Base-by-base conservation (phyloP, 2,888 invertebrate species). In the Xestobium rufovillosum region DNA sequence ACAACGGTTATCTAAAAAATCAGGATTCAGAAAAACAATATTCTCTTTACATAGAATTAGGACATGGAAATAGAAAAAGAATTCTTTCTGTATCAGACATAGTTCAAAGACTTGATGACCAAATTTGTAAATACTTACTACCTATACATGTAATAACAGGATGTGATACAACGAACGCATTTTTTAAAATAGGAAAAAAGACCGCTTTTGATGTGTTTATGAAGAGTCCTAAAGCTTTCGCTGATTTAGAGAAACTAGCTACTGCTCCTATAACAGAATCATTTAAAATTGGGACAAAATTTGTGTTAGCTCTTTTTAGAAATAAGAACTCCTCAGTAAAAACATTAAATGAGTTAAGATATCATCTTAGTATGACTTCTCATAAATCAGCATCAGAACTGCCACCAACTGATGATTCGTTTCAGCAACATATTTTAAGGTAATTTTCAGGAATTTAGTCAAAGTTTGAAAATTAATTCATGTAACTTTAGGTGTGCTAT, bases 161-260 rank as follows among this genome's bases (percentile, higher is more conserved):
- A 19, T 19, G 23, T n/a, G 23, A 19, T 19, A 19, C 23, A 19
- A 19, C 23, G n/a, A 10, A 28, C 10, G 6, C 6, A 12, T 28
- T 28, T 10, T 28, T 28, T 12, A 28, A 28, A 28, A 28, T 28
- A 8, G 28, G 28, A 12, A 28, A 28, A 10, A 28, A 28, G 10
- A 28, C 28, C 6, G 28, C 28, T 12, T 28, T 28, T 28, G 28
- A 28, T 10, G 10, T 28, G 8, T 28, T 8, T 12, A 8, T 28
- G 10, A 28, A 10, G 10, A 28, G 10, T 28, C 8, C 10, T 10
- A 28, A 28, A 6, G 28, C 6, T 12, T 28, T 28, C 23, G n/a
- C 8, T 10, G 28, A 28, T 28, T 28, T 28, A 28, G 10, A 28
- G 12, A 28, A 28, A 28, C 28, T 28, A 10, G 28, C 28, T 6